Evolutionary conservation across 2,888 invertebrate species (phyloP), one percentile per base, ranked within the genome.

Genomic region (Drosophila subquinaria): DNA sequence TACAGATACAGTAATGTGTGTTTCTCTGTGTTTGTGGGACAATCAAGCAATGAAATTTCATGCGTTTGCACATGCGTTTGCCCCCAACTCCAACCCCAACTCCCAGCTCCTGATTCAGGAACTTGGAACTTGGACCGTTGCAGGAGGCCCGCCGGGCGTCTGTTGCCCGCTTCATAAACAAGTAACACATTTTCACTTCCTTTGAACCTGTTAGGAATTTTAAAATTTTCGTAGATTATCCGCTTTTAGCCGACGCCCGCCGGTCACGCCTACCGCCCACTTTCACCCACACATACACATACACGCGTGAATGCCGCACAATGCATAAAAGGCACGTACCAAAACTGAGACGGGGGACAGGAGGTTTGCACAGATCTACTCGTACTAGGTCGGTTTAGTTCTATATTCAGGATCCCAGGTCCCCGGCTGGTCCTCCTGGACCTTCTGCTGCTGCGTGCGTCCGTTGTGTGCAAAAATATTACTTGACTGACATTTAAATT

Each of bases 11-110:
- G 48, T 57, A 67, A 61, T 45, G 55, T 71, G 56, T 73, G 43
- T 50, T 52, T 63, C 59, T 60, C 63, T 65, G 70, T 85, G 76
- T 82, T 85, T 78, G 88, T 73, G 78, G 85, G 77, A 86, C 88
- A 86, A 86, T 89, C 86, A 87, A 89, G 89, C 89, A 88, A 89
- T 89, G 89, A 89, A 87, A 89, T 89, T 87, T 87, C 89, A 85
- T 85, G 89, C 84, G 85, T 85, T 85, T 89, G 82, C 84, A 88
- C 89, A 89, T 86, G 88, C 89, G 88, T 82, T 86, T 78, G 55
- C 50, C 56, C 23, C 36, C 17, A 27, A 15, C 43, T 17, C 15
- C 23, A 30, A 30, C 30, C 8, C 8, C 17, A 33, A 9, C 23
- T 30, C 8, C 23, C 23, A 27, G 13, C 17, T 30, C 15, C 35